A percentile compares a stretch with the other conserved stretches of the same genome.
Evolutionary conservation across 2,797 vertebrate genomes (phyloP).

Genomic region (Coregonus suidteri): DNA sequence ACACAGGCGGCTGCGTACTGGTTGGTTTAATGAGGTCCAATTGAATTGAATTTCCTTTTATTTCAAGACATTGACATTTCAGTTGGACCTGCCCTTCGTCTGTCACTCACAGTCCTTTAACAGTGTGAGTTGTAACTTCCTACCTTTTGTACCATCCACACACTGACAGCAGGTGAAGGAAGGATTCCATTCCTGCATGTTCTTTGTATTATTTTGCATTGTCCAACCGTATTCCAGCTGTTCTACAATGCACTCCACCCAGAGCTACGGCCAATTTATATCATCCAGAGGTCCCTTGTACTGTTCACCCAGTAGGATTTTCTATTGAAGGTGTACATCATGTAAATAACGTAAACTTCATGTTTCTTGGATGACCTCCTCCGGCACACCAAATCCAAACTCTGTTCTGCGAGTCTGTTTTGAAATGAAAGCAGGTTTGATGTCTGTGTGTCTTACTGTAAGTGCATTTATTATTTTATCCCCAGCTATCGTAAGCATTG

Average conservation of each 20-base stretch:
- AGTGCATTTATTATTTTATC: background rate
- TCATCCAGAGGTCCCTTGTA: background rate
- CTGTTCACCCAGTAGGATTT: background rate
- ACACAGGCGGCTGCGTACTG: conserved; percentile 38
- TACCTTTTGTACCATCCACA: conserved; percentile 32
- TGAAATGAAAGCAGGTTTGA: background rate
- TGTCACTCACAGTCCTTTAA: conserved; percentile 53
- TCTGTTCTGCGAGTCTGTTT: background rate
- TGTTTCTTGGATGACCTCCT: background rate
- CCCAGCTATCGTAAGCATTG: background rate
- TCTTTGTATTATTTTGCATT: conserved; percentile 8
- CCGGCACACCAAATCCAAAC: background rate
- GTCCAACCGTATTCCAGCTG: background rate
- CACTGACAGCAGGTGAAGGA: conserved; percentile 16
- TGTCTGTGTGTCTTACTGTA: background rate
- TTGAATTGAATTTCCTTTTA: conserved; percentile 57
- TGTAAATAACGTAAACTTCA: background rate
- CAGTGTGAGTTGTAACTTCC: background rate
- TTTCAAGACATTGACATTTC: conserved; percentile 67
- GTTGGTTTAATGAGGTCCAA: conserved; percentile 52
- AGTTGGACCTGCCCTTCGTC: conserved; percentile 43
- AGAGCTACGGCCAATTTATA: background rate
- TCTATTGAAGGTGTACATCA: background rate
- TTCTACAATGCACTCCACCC: background rate
- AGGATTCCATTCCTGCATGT: too few relatives aligned